A percentile compares a stretch with the other conserved stretches of the same genome.
These are phyloP conservation scores for Cinara cedri DNA, from an alignment of 2,888 invertebrate species.

Conservation along the genomic window DNA sequence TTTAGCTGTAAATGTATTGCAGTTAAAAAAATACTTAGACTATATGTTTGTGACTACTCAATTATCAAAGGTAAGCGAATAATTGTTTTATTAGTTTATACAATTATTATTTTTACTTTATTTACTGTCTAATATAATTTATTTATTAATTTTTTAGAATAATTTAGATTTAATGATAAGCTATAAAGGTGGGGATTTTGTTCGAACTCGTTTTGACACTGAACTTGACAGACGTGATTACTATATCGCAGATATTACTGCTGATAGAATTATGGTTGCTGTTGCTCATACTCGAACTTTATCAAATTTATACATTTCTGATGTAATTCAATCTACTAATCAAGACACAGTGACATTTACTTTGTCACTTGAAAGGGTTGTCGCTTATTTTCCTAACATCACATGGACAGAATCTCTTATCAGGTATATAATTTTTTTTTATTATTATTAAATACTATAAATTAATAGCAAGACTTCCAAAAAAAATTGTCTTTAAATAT, in stretches of 20 bases:
- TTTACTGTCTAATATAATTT: slow-evolving; percentile 28
- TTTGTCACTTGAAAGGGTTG: slow-evolving; percentile 78
- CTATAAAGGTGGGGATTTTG: slow-evolving; percentile 74
- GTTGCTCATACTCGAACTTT: slow-evolving; percentile 77
- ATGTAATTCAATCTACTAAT: slow-evolving; percentile 68
- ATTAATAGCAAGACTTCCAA: not conserved
- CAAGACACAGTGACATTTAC: slow-evolving; percentile 72
- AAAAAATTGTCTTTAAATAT: no score
- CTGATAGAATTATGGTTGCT: slow-evolving; percentile 80
- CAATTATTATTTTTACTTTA: not conserved
- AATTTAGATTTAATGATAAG: slow-evolving; percentile 77
- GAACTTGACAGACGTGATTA: slow-evolving; percentile 72
- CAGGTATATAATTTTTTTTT: slow-evolving; percentile 67
- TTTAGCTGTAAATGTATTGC: slow-evolving; percentile 63
- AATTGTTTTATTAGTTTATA: slow-evolving; percentile 37
- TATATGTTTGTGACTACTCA: slow-evolving; percentile 84
- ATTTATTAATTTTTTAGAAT: slow-evolving; percentile 61
- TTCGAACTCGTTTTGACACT: slow-evolving; percentile 77
- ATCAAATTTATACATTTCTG: slow-evolving; percentile 83
- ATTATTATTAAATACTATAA: slow-evolving; percentile 30
- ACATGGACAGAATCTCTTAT: slow-evolving; percentile 84
- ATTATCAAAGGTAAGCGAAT: slow-evolving; percentile 66
- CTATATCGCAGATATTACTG: slow-evolving; percentile 83
- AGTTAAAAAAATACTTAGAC: slow-evolving; percentile 82
- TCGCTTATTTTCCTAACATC: slow-evolving; percentile 82